phyloP scores from a whole-genome alignment of 37 sponge, comb jelly and placozoan genomes.

The Aplysina aerophoba region DNA sequence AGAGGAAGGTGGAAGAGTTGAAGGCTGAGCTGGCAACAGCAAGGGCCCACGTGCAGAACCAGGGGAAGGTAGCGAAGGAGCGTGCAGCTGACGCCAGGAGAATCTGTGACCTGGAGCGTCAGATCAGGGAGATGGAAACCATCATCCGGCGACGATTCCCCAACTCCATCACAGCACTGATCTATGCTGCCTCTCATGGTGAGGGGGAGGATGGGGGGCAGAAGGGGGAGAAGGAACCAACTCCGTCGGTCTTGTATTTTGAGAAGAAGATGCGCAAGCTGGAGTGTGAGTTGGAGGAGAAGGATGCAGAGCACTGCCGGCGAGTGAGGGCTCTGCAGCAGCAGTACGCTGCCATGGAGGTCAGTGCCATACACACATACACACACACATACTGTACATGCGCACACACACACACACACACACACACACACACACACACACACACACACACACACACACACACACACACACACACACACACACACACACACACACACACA shows the following conservation, averaged over 20 bases:
- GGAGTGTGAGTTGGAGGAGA: slow-evolving; percentile 37
- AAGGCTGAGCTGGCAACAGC: slow-evolving; percentile 18
- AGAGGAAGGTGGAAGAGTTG: slow-evolving; percentile 45
- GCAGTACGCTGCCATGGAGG: slow-evolving; percentile 68
- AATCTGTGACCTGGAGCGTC: slow-evolving; percentile 57
- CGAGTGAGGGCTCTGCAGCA: slow-evolving; percentile 51
- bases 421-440: no score
- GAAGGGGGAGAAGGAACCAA: neutral
- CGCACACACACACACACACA: no score
- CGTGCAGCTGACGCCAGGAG: slow-evolving; percentile 29
- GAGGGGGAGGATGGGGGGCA: neutral
- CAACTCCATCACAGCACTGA: slow-evolving; percentile 80
- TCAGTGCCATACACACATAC: neutral
- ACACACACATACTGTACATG: no score
- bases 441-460: no score
- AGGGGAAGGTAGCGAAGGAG: slow-evolving; percentile 23
- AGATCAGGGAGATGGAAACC: slow-evolving; percentile 70
- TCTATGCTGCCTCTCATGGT: slow-evolving; percentile 42
- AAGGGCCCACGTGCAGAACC: neutral
- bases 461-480: no score
- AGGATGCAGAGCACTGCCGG: slow-evolving; percentile 44
- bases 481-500: no score
- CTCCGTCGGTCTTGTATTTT: slow-evolving; percentile 37
- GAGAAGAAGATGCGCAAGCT: slow-evolving; percentile 49
- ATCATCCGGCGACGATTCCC: slow-evolving; percentile 68